phyloP scores from a whole-genome alignment of 1,140 invertebrate genomes.

The Wiebesia pumilae region DNA sequence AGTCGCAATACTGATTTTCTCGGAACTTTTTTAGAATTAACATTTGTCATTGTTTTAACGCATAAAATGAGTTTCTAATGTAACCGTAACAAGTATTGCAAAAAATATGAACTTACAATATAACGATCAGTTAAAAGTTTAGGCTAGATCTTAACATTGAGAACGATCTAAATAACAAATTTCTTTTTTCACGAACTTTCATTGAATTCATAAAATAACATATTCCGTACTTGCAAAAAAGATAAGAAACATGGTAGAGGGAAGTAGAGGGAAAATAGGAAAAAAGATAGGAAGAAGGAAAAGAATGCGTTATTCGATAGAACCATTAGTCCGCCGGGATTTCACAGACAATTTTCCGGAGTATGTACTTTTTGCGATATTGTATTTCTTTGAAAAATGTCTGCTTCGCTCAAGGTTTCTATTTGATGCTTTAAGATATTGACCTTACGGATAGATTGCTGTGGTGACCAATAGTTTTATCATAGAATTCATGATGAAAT shows the following conservation, averaged over 20 bases:
- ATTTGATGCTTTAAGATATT: slow-evolving; percentile 27
- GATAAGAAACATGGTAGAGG: neutral
- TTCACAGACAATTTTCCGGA: slow-evolving; percentile 39
- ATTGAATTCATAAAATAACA: neutral
- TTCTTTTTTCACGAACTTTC: neutral
- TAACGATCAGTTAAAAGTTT: neutral
- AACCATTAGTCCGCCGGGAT: slow-evolving; percentile 49
- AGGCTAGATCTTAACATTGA: neutral
- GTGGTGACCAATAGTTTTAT: neutral
- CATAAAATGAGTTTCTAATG: too few relatives aligned
- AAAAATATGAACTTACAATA: too few relatives aligned
- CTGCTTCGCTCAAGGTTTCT: neutral
- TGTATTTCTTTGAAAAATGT: slow-evolving; percentile 45
- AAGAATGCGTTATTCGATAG: slow-evolving; percentile 5
- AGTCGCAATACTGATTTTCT: too few relatives aligned
- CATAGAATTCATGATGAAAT: slow-evolving; percentile 25
- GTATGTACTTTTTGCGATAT: slow-evolving; percentile 15
- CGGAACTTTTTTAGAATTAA: too few relatives aligned
- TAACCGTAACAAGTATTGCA: too few relatives aligned
- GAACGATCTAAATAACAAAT: neutral
- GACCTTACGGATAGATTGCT: neutral
- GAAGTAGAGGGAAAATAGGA: neutral
- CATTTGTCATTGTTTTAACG: too few relatives aligned
- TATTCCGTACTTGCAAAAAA: neutral
- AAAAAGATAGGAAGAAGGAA: neutral